These are phyloP conservation scores for Stenichneumon culpator DNA, from an alignment of 2,888 invertebrate genomes.

Conservation along the genomic window DNA sequence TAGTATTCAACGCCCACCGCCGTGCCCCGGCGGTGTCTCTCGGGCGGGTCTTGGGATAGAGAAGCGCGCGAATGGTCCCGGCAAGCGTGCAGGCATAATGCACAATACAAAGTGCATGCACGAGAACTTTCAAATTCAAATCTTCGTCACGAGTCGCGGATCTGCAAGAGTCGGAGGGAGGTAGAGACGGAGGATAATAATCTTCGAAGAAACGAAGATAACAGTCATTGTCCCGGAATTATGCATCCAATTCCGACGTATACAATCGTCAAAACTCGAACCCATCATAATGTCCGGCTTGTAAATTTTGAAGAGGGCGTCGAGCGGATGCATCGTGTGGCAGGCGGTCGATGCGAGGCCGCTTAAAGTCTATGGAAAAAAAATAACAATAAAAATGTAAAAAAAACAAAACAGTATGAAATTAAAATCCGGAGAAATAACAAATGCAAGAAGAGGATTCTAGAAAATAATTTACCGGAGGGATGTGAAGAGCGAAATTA, in stretches of 20 bases:
- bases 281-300: not conserved
- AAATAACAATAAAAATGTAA: not conserved
- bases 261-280: constrained; percentile 5
- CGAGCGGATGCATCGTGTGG: not conserved
- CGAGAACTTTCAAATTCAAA: constrained; percentile 52
- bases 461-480: not conserved
- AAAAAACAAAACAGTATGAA: not conserved
- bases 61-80: constrained; percentile 26
- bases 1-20: constrained; percentile 72
- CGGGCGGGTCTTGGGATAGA: constrained; percentile 27
- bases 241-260: not conserved
- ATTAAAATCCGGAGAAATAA: not conserved
- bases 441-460: not conserved
- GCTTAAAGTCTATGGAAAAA: not conserved
- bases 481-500: not conserved
- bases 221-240: constrained; percentile 26
- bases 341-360: not conserved
- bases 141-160: constrained; percentile 14
- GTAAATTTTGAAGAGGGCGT: not conserved
- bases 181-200: not conserved
- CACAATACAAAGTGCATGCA: constrained; percentile 29
- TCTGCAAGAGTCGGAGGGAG: not conserved
- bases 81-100: not conserved
- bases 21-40: constrained; percentile 52
- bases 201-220: not conserved